Conservation (phyloP, 1,140 invertebrate species). For the Phthorimaea operculella region DNA sequence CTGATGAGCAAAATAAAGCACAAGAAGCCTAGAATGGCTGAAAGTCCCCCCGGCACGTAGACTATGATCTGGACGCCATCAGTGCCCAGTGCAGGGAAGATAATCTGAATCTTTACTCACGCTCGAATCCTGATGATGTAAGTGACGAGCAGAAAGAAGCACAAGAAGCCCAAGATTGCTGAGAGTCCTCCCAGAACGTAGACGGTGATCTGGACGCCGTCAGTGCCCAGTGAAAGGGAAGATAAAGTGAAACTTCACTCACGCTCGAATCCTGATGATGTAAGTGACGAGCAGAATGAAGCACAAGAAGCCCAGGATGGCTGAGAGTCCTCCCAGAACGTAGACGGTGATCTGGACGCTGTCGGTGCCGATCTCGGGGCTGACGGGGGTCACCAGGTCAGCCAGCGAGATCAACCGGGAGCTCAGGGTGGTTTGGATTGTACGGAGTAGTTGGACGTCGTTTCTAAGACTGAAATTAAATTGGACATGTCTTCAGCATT, state of each 20-base stretch:
- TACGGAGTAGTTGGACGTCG: conserved; percentile 51
- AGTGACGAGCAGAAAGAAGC: conserved; percentile 56
- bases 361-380: conserved; percentile 25
- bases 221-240: too few species aligned
- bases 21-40: conserved; percentile 59
- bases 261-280: conserved; percentile 66
- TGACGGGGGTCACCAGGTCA: conserved; percentile 50
- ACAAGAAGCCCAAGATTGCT: conserved; percentile 60
- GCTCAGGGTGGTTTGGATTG: conserved; percentile 47
- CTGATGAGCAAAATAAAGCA: conserved; percentile 60
- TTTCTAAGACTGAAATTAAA: conserved; percentile 36
- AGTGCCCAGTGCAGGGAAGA: too few species aligned
- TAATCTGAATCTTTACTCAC: too few species aligned
- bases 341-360: conserved; percentile 48
- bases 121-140: conserved; percentile 65
- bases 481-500: conserved; percentile 5
- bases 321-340: conserved; percentile 62
- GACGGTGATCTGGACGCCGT: conserved; percentile 40
- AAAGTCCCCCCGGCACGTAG: conserved; percentile 64
- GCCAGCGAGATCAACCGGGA: conserved; percentile 41
- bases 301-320: conserved; percentile 59
- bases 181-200: conserved; percentile 65
- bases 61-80: conserved; percentile 43
- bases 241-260: too few species aligned
- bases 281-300: conserved; percentile 62